phyloP scores from a whole-genome alignment of 2,888 invertebrate species.

The Sycophila texana region DNA sequence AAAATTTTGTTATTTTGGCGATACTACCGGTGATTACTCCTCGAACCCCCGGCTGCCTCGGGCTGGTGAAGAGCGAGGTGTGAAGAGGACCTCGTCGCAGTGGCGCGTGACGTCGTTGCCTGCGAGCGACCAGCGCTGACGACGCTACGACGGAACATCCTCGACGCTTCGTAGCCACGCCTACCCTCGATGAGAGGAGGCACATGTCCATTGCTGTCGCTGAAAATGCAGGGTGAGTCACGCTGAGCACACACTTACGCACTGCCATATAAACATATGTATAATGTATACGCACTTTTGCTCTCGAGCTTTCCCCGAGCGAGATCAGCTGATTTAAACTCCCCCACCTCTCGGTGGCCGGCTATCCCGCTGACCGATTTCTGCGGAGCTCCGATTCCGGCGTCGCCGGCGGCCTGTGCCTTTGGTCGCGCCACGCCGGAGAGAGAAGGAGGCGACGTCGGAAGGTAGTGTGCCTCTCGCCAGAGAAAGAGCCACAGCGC shows the following conservation, averaged over 20 bases:
- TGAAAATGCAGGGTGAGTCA: conserved; percentile 81
- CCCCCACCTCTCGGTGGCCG: conserved; percentile 9
- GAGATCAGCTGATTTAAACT: conserved; percentile 44
- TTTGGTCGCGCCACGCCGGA: neutral
- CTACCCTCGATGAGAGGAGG: conserved; percentile 80
- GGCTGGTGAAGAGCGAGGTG: neutral
- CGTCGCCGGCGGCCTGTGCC: neutral
- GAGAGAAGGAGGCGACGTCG: conserved; percentile 27
- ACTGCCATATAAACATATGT: neutral
- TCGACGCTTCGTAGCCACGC: conserved; percentile 78
- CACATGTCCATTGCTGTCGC: conserved; percentile 82
- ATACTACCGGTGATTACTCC: no score
- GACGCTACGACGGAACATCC: conserved; percentile 78
- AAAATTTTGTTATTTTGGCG: no score
- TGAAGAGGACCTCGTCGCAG: neutral
- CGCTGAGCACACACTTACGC: neutral
- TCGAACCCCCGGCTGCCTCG: neutral
- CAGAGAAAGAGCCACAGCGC: neutral
- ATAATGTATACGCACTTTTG: neutral
- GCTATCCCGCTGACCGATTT: conserved; percentile 27
- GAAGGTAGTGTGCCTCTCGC: neutral
- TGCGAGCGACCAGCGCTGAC: conserved; percentile 12
- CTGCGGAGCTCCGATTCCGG: conserved; percentile 15
- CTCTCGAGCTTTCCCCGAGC: neutral
- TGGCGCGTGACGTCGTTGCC: conserved; percentile 12